Evolutionary conservation across 2,113 vertebrate species (phyloP).

Genomic region (Diadophis punctatus): DNA sequence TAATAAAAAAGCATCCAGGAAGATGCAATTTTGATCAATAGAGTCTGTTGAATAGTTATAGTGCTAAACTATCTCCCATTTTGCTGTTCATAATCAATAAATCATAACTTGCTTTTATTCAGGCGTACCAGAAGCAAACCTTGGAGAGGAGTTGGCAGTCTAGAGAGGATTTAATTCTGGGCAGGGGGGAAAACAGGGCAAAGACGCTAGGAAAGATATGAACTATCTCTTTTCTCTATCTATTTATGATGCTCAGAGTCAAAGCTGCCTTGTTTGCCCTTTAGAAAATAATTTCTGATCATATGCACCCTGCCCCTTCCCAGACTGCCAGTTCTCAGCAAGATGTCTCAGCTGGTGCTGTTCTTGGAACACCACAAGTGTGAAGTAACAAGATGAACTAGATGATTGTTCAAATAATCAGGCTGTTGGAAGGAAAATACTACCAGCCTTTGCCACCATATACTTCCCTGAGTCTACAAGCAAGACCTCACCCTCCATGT

Average conservation of each 20-base stretch:
- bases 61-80: background rate
- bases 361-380: background rate
- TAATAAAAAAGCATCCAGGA: background rate
- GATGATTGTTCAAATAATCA: background rate
- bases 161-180: background rate
- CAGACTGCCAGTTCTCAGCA: background rate
- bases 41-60: background rate
- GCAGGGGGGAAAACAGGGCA: background rate
- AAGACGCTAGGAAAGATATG: background rate
- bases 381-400: background rate
- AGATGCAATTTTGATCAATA: background rate
- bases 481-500: too few relatives aligned
- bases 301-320: background rate
- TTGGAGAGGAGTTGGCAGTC: too few relatives aligned
- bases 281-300: background rate
- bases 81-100: background rate
- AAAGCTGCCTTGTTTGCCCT: background rate
- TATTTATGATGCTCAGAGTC: background rate
- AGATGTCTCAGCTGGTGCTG: background rate
- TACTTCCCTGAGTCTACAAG: background rate
- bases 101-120: background rate
- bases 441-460: background rate
- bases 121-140: background rate
- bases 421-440: background rate
- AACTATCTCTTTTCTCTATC: background rate